Evolutionary conservation across 2,113 vertebrate genomes (phyloP).

Genomic region (Megatriorchis doriae): DNA sequence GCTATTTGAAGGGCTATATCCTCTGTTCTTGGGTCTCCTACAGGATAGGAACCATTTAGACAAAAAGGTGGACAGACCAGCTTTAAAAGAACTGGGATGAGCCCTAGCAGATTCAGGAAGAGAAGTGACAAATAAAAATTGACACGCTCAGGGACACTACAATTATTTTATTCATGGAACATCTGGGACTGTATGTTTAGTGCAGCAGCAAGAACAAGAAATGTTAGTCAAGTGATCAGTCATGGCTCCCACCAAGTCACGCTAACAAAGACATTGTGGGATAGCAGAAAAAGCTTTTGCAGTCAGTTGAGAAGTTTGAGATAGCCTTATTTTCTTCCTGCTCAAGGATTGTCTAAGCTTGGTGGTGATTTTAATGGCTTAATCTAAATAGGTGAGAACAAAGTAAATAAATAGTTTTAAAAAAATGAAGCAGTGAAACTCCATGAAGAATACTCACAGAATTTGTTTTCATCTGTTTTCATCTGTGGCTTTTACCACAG

Average conservation of each 20-base stretch:
- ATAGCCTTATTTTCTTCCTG: background rate
- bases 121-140: slow-evolving; percentile 7
- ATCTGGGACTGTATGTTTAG: background rate
- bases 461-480: background rate
- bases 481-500: background rate
- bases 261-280: background rate
- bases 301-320: background rate
- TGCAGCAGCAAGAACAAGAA: background rate
- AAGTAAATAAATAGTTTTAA: background rate
- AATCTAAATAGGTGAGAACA: background rate
- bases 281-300: background rate
- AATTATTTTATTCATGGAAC: slow-evolving; percentile 36
- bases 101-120: background rate
- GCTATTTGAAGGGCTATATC: background rate
- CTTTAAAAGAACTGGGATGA: background rate
- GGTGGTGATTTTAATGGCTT: background rate
- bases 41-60: background rate
- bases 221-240: background rate
- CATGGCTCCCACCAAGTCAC: background rate
- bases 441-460: background rate
- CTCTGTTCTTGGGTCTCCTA: background rate
- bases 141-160: background rate
- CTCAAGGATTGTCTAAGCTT: background rate
- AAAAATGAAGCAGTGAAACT: background rate
- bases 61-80: background rate